These are phyloP conservation scores for Helogale parvula DNA, from an alignment of 2,113 vertebrate species.

Conservation along the genomic window DNA sequence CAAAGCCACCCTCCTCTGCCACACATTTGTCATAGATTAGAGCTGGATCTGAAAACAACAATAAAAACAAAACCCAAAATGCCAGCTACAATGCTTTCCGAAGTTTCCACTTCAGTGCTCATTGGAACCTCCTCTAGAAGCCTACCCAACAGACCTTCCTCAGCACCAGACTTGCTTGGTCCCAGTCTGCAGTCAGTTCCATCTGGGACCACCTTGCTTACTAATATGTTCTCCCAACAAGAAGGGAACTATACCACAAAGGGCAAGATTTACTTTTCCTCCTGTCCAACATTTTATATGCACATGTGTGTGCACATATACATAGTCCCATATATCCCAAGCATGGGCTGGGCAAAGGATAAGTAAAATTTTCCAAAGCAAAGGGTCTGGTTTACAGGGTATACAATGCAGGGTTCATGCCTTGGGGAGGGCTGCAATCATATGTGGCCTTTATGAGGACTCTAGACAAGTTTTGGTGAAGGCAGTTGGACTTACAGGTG, in stretches of 20 bases:
- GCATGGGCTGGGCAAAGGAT: not conserved
- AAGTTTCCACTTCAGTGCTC: slow-evolving; percentile 21
- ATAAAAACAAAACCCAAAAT: not conserved
- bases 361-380: not conserved
- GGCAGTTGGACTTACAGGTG: not conserved
- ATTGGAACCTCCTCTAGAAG: not conserved
- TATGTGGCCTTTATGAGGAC: not conserved
- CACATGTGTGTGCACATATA: not conserved
- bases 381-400: not conserved
- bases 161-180: not conserved
- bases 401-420: not conserved
- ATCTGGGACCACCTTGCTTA: not conserved
- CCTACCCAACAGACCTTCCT: not conserved
- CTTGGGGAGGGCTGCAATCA: not conserved
- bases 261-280: not conserved
- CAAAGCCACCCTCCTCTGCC: slow-evolving; percentile 93
- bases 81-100: not conserved
- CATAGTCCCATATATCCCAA: not conserved
- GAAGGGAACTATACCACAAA: not conserved
- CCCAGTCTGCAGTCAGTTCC: not conserved
- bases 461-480: slow-evolving; percentile 1
- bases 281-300: slow-evolving; percentile 1
- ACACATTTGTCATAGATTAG: slow-evolving; percentile 97
- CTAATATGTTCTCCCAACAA: not conserved
- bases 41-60: slow-evolving; percentile 89